Base-by-base conservation (phyloP, 2,113 vertebrate species). In the Entomyzon cyanotis region DNA sequence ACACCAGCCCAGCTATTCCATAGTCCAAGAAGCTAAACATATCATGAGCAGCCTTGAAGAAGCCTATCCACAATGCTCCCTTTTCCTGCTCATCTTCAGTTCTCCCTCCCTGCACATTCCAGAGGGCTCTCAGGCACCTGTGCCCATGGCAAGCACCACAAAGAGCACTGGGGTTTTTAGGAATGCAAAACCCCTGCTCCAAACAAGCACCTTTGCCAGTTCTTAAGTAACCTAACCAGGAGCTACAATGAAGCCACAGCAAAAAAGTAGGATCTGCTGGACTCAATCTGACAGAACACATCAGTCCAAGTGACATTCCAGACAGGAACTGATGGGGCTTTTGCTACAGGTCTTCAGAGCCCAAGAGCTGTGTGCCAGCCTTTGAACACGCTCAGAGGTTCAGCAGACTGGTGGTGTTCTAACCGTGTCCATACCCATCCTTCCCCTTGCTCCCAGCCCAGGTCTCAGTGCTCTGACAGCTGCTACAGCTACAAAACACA, bases 61-160 rank as follows among this genome's bases (percentile, higher is more conserved):
- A 35, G 20, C 12, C 37, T 16, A 3, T 27, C 22, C 31, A 47
- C 46, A 49, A 7, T 2, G 7, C 13, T 56, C 33, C 18, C 25
- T 47, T 20, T 3, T 28, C 37, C 65, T 46, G 30, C 9, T 33
- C 25, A 10, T 7, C 24, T 42, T 6, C 30, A 63, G 56, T 13
- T 30, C 35, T 14, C n/a, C 62, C 27, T 68, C 46, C 56, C 3
- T 50, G 56, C 49, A 68, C 0, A 0, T 9, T 31, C 16, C 56
- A 10, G 25, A 13, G 49, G 42, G 60, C 77, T 58, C 39, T 30
- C 53, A 2, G 52, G 33, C 69, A 53, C 5, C 67, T n/a, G 37
- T 35, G 35, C 42, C n/a, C 28, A 11, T 0, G 11, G 30, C n/a
- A n/a, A 39, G 46, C 2, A 7, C 24, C 56, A 63, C 46, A 47